Percentiles rank a stretch among this genome's conserved stretches.
Evolutionary conservation across 1,140 invertebrate species (phyloP).

Genomic region (Drosophila ohnishii): DNA sequence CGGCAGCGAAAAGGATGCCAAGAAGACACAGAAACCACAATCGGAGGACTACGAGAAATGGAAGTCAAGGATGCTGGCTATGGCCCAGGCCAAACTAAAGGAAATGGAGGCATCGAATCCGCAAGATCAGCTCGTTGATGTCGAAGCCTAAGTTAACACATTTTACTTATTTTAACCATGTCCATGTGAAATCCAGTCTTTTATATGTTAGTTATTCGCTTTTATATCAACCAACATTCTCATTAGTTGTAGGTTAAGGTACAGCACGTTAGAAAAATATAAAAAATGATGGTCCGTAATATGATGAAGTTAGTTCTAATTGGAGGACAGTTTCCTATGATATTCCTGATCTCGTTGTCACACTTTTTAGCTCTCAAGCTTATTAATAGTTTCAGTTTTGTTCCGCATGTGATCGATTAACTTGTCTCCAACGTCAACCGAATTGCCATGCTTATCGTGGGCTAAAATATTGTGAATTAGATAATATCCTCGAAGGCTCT

Average conservation of each 20-base stretch:
- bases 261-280: slow-evolving; percentile 2
- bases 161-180: background rate
- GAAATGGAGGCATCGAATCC: slow-evolving; percentile 15
- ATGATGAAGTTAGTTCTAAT: background rate
- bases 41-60: slow-evolving; percentile 77
- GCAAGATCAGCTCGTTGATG: background rate
- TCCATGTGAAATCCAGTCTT: slow-evolving; percentile 23
- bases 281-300: background rate
- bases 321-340: background rate
- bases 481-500: background rate
- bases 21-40: slow-evolving; percentile 34
- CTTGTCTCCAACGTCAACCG: slow-evolving; percentile 62
- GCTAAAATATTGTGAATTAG: slow-evolving; percentile 31
- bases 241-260: slow-evolving; percentile 18
- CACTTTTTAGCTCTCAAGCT: background rate
- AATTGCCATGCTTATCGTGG: slow-evolving; percentile 34
- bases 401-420: slow-evolving; percentile 23
- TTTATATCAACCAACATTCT: slow-evolving; percentile 16
- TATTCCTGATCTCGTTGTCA: background rate
- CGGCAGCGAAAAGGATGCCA: background rate
- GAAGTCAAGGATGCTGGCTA: slow-evolving; percentile 69
- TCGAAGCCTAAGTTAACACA: background rate
- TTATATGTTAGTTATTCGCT: background rate
- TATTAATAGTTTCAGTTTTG: slow-evolving; percentile 5
- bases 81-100: slow-evolving; percentile 59